phyloP scores from a whole-genome alignment of 37 sponge, comb jelly and placozoan genomes.

The Crambe crambe region DNA sequence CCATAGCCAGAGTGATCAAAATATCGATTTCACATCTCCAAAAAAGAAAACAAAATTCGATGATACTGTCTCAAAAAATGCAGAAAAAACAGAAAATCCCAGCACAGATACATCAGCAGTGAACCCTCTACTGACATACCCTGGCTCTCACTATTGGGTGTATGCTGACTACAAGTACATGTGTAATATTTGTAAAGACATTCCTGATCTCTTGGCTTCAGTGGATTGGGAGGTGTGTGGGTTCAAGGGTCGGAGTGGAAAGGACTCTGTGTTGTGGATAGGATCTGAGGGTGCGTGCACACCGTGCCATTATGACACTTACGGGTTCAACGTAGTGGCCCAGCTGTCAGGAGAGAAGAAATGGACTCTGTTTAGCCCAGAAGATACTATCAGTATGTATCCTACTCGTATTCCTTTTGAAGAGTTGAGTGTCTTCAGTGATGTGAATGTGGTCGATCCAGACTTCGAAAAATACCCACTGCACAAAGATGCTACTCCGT shows the following conservation, averaged over 20 bases:
- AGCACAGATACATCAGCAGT: not conserved
- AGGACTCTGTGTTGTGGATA: constrained; percentile 82
- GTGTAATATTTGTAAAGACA: constrained; percentile 50
- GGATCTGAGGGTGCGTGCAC: constrained; percentile 90
- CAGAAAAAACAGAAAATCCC: not conserved
- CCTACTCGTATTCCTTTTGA: constrained; percentile 94
- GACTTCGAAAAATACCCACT: constrained; percentile 53
- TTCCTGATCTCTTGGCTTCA: constrained; percentile 31
- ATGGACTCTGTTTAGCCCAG: constrained; percentile 85
- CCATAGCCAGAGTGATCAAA: not conserved
- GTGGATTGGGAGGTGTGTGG: constrained; percentile 87
- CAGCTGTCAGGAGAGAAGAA: constrained; percentile 87
- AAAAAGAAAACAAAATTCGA: not conserved
- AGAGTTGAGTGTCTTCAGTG: constrained; percentile 93
- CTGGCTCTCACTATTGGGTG: constrained; percentile 56
- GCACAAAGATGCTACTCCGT: constrained; percentile 37
- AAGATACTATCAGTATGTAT: constrained; percentile 58
- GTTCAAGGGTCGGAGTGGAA: constrained; percentile 59
- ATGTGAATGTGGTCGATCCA: constrained; percentile 72
- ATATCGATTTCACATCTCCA: not conserved
- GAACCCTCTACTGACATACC: constrained; percentile 19
- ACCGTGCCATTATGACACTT: constrained; percentile 97
- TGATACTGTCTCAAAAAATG: not conserved
- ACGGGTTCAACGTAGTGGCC: constrained; percentile 92
- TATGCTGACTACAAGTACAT: constrained; percentile 93